phyloP scores from a whole-genome alignment of 2,797 vertebrate genomes.

The Epinephelus coioides region DNA sequence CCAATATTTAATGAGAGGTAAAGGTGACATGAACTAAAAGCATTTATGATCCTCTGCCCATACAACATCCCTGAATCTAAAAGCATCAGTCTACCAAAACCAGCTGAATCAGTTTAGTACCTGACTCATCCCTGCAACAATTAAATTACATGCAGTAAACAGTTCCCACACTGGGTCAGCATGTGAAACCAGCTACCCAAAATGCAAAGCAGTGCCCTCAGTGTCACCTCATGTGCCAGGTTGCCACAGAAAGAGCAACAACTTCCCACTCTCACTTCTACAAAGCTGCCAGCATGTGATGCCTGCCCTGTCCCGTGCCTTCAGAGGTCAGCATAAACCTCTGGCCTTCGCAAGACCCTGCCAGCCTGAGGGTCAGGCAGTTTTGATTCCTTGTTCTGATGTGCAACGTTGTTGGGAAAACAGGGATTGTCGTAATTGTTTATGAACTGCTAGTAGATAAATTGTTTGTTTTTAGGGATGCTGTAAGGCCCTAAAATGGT shows the following conservation, averaged over 20 bases:
- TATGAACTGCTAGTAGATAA: background rate
- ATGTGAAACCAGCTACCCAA: conserved; percentile 42
- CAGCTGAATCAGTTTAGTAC: background rate
- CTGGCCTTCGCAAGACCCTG: conserved; percentile 54
- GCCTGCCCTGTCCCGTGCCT: conserved; percentile 52
- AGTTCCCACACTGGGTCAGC: conserved; percentile 43
- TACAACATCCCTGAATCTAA: conserved; percentile 2
- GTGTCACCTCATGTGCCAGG: conserved; percentile 77
- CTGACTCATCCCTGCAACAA: background rate
- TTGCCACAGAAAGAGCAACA: conserved; percentile 75
- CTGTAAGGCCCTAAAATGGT: background rate
- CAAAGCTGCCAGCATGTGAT: conserved; percentile 82
- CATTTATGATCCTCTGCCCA: background rate
- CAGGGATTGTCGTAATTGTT: background rate
- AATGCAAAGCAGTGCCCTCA: conserved; percentile 65
- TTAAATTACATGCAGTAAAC: conserved; percentile 8
- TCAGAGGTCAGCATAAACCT: conserved; percentile 77
- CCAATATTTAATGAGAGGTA: background rate
- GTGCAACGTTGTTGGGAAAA: background rate
- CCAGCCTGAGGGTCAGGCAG: conserved; percentile 47
- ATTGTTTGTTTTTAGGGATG: background rate
- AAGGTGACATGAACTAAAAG: conserved; percentile 3
- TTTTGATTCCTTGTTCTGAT: conserved; percentile 77
- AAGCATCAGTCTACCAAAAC: background rate
- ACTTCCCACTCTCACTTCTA: conserved; percentile 91